Conservation (phyloP, 2,888 invertebrate genomes). For the Nymphalis polychloros region DNA sequence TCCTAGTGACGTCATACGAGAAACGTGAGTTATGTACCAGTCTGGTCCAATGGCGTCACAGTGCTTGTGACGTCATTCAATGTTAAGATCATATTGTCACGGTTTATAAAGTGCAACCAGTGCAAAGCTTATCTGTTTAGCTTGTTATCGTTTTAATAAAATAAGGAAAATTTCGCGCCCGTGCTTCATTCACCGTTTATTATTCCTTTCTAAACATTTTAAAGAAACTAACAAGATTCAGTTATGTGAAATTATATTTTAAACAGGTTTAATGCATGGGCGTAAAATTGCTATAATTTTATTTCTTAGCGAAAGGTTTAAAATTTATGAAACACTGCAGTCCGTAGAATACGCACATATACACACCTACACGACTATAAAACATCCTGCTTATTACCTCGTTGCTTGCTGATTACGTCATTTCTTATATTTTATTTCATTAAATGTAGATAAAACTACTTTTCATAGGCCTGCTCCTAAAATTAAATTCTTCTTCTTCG, state of each 20-base stretch:
- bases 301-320: conserved; percentile 15
- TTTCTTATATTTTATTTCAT: conserved; percentile 29
- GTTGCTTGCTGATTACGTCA: conserved; percentile 19
- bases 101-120: conserved; percentile 17
- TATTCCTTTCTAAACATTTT: background rate
- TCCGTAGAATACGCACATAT: conserved; percentile 19
- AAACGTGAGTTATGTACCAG: conserved; percentile 72
- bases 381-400: conserved; percentile 21
- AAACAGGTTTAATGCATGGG: background rate
- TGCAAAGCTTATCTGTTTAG: conserved; percentile 27
- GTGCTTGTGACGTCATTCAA: conserved; percentile 54
- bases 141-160: conserved; percentile 20
- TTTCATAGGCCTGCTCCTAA: conserved; percentile 28
- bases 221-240: background rate
- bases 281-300: conserved; percentile 15
- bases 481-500: too few relatives aligned
- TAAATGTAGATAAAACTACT: conserved; percentile 27
- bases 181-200: background rate
- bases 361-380: conserved; percentile 27
- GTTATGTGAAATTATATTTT: background rate
- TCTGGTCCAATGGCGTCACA: conserved; percentile 51
- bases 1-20: conserved; percentile 78
- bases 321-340: conserved; percentile 26
- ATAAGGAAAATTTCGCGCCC: conserved; percentile 7
- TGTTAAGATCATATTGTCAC: conserved; percentile 42